Percentiles rank a stretch among this genome's conserved stretches.
Evolutionary conservation across 2,797 vertebrate species (phyloP).

Genomic region (Strix occidentalis): DNA sequence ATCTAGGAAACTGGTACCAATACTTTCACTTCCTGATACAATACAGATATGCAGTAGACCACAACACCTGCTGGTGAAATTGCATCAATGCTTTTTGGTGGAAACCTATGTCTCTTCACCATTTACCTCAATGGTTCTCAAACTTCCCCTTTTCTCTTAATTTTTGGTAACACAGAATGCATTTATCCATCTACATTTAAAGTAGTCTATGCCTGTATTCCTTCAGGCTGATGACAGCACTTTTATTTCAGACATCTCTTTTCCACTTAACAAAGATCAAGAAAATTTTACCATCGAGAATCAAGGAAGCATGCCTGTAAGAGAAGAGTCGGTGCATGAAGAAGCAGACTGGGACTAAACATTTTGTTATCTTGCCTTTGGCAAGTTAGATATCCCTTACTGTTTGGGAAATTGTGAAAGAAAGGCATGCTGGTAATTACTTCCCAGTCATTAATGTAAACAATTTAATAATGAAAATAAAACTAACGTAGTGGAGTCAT

Average conservation of each 20-base stretch:
- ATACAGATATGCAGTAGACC: fast-evolving
- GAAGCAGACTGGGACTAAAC: neutral
- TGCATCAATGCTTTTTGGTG: neutral
- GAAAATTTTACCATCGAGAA: neutral
- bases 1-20: neutral
- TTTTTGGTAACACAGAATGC: neutral
- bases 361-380: neutral
- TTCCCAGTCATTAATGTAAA: neutral
- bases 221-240: neutral
- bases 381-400: neutral
- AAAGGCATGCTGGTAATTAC: neutral
- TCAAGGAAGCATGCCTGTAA: neutral
- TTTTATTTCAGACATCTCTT: neutral
- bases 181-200: neutral
- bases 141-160: neutral
- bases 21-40: neutral
- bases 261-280: neutral
- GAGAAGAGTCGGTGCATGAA: fast-evolving
- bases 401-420: neutral
- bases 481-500: neutral
- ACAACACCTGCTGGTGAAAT: neutral
- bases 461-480: neutral
- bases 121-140: neutral
- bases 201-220: neutral
- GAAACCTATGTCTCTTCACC: neutral